Evolutionary conservation across 2,888 invertebrate species (phyloP), one percentile per base, ranked within the genome.

Genomic region (Chirona hameri): DNA sequence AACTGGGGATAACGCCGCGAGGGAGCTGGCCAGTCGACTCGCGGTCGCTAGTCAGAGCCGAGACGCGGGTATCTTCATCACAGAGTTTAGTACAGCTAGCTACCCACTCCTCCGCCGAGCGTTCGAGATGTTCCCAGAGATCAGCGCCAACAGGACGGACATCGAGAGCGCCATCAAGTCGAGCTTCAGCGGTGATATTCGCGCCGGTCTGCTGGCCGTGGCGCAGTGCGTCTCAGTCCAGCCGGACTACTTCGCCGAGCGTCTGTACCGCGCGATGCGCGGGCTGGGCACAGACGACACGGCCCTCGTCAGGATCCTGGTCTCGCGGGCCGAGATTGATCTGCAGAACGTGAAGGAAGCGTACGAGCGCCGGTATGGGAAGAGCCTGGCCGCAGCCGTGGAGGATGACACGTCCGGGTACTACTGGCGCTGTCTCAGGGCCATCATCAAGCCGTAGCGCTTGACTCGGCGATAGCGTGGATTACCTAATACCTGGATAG

Each of bases 101-200:
- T 24, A 24, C 39, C 24, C 76, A 46, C 76, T 76, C 46, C 24
- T 76, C 46, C 76, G 46, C 24, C 39, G 18, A 9, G 46, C 10
- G 46, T 9, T 39, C 24, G 76, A 21, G 18, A 4, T 46, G 5
- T 46, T 7, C 76, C 76, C 76, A 24, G 14, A 15, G 24, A 46
- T 46, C 46, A 46, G 46, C 76, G 46, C n/a, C 27, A n/a, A 39
- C 24, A 9, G 46, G 46, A 21, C 18, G 18, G 21, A 1, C 46
- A 18, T 76, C 21, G 92, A 93, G 87, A 92, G 93, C 86, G 93
- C 93, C 81, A 90, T 93, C 87, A 91, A 91, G 87, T 90, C 91
- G 7, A 87, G 87, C 84, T 84, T 88, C 84, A 86, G 86, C 84
- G 93, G 93, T 0, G 92, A 93, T 84, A 88, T 93, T 60, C 39